Percentiles rank a stretch among this genome's conserved stretches.
These are phyloP conservation scores for Agelas oroides DNA, from an alignment of 37 sponge, comb jelly and placozoan genomes.

Conservation along the genomic window DNA sequence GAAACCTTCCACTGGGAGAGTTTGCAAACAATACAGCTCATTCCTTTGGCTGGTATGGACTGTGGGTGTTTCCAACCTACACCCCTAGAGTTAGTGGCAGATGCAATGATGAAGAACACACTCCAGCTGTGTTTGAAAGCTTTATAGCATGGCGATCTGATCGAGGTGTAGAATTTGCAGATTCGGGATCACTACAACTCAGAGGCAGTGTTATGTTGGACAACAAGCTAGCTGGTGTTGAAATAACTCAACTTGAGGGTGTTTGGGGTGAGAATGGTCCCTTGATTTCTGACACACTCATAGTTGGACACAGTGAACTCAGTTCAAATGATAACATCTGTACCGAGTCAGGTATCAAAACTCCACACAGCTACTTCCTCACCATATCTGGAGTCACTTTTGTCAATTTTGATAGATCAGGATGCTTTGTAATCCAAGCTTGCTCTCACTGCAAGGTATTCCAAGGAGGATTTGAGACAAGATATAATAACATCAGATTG, in stretches of 20 bases:
- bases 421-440: slow-evolving; percentile 68
- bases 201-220: slow-evolving; percentile 70
- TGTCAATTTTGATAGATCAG: slow-evolving; percentile 69
- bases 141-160: slow-evolving; percentile 87
- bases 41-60: slow-evolving; percentile 95
- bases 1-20: slow-evolving; percentile 70
- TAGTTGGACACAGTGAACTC: slow-evolving; percentile 69
- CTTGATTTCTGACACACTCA: slow-evolving; percentile 57
- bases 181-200: slow-evolving; percentile 80
- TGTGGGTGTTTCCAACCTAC: slow-evolving; percentile 91
- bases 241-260: slow-evolving; percentile 35
- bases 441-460: slow-evolving; percentile 77
- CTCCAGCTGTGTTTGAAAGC: slow-evolving; percentile 63
- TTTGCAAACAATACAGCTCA: slow-evolving; percentile 94
- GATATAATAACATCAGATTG: slow-evolving; percentile 68
- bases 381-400: slow-evolving; percentile 82
- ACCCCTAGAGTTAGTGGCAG: slow-evolving; percentile 68
- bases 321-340: slow-evolving; percentile 41
- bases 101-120: slow-evolving; percentile 52
- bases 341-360: slow-evolving; percentile 73
- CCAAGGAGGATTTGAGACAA: slow-evolving; percentile 87
- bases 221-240: slow-evolving; percentile 83
- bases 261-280: slow-evolving; percentile 62
- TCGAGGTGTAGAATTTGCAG: slow-evolving; percentile 85
- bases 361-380: slow-evolving; percentile 65